These are phyloP conservation scores for Archocentrus centrarchus DNA, from an alignment of 2,113 vertebrate species.

Conservation along the genomic window DNA sequence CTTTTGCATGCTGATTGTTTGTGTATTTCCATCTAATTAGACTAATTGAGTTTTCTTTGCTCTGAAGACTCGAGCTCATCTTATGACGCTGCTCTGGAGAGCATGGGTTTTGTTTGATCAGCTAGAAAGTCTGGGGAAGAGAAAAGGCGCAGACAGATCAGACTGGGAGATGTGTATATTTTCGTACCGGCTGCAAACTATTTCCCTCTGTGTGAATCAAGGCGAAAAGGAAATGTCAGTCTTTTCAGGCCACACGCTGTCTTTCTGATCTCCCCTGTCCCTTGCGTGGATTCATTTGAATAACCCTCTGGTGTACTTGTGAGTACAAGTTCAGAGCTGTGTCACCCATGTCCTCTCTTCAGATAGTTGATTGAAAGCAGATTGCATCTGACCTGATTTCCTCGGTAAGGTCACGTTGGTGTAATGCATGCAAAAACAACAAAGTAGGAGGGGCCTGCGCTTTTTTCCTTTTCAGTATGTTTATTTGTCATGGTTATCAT, in stretches of 20 bases:
- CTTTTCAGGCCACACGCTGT: slow-evolving; percentile 31
- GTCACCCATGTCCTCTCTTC: slow-evolving; percentile 16
- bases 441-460: background rate
- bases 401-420: slow-evolving; percentile 1
- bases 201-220: slow-evolving; percentile 22
- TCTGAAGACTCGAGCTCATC: slow-evolving; percentile 14
- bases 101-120: slow-evolving; percentile 50
- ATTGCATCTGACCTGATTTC: slow-evolving; percentile 25
- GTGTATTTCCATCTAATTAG: slow-evolving; percentile 55
- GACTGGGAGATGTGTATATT: slow-evolving; percentile 22
- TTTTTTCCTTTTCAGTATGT: background rate
- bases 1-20: slow-evolving; percentile 30
- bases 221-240: slow-evolving; percentile 42
- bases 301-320: slow-evolving; percentile 49
- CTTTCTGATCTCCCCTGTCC: slow-evolving; percentile 47
- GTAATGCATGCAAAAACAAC: background rate
- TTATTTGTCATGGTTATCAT: background rate
- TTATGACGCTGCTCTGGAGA: background rate
- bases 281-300: slow-evolving; percentile 35
- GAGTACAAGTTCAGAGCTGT: slow-evolving; percentile 53
- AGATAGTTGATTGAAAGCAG: slow-evolving; percentile 32
- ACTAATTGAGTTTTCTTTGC: slow-evolving; percentile 64
- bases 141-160: slow-evolving; percentile 5
- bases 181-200: slow-evolving; percentile 9
- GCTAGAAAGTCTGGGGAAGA: slow-evolving; percentile 12